Evolutionary conservation across 2,113 vertebrate genomes (phyloP), one percentile per base, ranked within the genome.

Genomic region (Bambusicola thoracicus): DNA sequence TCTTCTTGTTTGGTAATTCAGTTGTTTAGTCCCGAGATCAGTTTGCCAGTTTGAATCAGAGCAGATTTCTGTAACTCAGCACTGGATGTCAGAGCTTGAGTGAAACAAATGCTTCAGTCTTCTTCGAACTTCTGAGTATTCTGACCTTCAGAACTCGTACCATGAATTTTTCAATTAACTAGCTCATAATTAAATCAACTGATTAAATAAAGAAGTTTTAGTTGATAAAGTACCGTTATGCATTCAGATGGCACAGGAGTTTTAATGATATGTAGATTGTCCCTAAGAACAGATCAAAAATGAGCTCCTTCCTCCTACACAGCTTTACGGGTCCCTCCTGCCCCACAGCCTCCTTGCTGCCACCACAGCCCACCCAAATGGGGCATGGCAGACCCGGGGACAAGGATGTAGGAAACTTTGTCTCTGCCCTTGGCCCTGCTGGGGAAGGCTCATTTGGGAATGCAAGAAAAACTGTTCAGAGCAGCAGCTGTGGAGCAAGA

Each of bases 171-270:
- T 96, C 95, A 97, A 95, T 97, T 97, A 97, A 90, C 95, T 93
- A 92, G 91, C 81, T 95, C 95, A 95, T 97, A 97, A 97, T 97
- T 97, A 97, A 97, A 96, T 95, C 95, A 96, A 95, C 93, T 94
- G 95, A 96, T 97, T 97, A 96, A 97, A 97, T 94, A 96, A 94
- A 95, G 94, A 96, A 91, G 75, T 94, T 95, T 95, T 86, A 96
- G 92, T 96, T 97, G 94, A 97, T 97, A 94, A 97, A 97, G 93
- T 94, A 94, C 93, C 13, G 2, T 94, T 94, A 94, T 84, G 85
- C 89, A 96, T 91, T 92, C 89, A 91, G 85, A 96, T 95, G 89
- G 93, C 95, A 95, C 46, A 44, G 85, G 72, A 88, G 75, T 63
- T 93, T 92, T 97, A 97, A 96, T 97, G 91, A 96, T 95, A 96